Evolutionary conservation across 2,113 vertebrate genomes (phyloP), one percentile per base, ranked within the genome.

Genomic region (Myrmecophaga tridactyla): DNA sequence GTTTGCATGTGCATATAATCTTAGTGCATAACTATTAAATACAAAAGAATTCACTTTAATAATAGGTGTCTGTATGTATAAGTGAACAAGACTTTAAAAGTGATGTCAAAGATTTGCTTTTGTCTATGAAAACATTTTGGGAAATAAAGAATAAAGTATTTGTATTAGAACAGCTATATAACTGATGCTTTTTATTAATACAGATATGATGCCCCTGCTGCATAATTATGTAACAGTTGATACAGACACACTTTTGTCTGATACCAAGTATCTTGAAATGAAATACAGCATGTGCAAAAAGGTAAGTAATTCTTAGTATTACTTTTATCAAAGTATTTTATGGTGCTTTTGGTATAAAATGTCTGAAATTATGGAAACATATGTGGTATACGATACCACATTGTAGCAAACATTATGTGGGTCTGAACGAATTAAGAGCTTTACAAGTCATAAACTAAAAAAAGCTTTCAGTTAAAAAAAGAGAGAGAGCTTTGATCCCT

Each of bases 201-300:
- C 97, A 99, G 99, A 99, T 97, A 99, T 99, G 99, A 99, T 99
- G 99, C 99, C 99, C 96, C 99, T 99, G 84, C 99, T 99, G 96
- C 99, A 99, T 98, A 99, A 99, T 98, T 99, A 99, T 8, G 99
- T 99, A 94, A 99, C 99, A 63, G 99, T 99, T 86, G 99, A 99
- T 97, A 99, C 99, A 88, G 99, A 99, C 96, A 99, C 99, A 0
- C 99, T 99, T 96, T 96, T 99, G 36, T 99, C 99, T 72, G 99
- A 99, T 98, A 99, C 99, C 94, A 99, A 99, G 98, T 99, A 99
- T 93, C 99, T 99, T 98, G 99, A 99, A 98, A 99, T 99, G 98
- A 99, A 99, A 97, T 99, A 99, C 98, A 99, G 98, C 98, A 99
- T 99, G 99, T 99, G 99, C 98, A 99, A 99, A 98, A 99, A 99